These are phyloP conservation scores for Arnoldichthys spilopterus DNA, from an alignment of 2,797 vertebrate genomes.

Conservation along the genomic window DNA sequence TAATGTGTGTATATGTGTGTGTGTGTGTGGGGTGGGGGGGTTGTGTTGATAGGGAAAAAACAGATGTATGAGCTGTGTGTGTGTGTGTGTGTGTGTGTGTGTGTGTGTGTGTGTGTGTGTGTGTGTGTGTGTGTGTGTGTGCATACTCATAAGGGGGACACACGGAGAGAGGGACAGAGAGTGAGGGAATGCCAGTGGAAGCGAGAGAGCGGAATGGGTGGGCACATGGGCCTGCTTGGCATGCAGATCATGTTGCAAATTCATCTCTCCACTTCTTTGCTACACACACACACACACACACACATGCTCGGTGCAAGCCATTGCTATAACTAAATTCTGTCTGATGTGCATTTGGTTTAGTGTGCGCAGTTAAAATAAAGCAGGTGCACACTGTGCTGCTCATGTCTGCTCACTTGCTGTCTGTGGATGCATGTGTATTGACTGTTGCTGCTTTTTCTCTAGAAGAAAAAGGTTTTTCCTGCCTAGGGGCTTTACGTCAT, in stretches of 20 bases:
- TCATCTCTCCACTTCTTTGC: slow-evolving; percentile 59
- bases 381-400: slow-evolving; percentile 15
- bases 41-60: neutral
- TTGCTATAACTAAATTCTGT: slow-evolving; percentile 3
- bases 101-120: neutral
- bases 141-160: slow-evolving; percentile 18
- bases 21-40: neutral
- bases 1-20: slow-evolving; percentile 20
- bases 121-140: slow-evolving; percentile 28
- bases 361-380: neutral
- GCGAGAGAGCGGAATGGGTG: slow-evolving; percentile 46
- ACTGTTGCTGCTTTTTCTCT: neutral
- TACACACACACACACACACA: slow-evolving; percentile 17
- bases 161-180: neutral
- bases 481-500: neutral
- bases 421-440: neutral
- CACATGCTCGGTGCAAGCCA: neutral
- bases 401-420: neutral
- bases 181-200: slow-evolving; percentile 1
- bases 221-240: slow-evolving; percentile 73
- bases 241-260: slow-evolving; percentile 71
- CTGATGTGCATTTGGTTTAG: slow-evolving; percentile 4
- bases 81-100: too few species aligned
- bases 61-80: neutral
- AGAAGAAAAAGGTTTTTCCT: neutral